A percentile compares a stretch with the other conserved stretches of the same genome.
Conservation (phyloP, 2,888 invertebrate genomes). For the Hyalella azteca region DNA sequence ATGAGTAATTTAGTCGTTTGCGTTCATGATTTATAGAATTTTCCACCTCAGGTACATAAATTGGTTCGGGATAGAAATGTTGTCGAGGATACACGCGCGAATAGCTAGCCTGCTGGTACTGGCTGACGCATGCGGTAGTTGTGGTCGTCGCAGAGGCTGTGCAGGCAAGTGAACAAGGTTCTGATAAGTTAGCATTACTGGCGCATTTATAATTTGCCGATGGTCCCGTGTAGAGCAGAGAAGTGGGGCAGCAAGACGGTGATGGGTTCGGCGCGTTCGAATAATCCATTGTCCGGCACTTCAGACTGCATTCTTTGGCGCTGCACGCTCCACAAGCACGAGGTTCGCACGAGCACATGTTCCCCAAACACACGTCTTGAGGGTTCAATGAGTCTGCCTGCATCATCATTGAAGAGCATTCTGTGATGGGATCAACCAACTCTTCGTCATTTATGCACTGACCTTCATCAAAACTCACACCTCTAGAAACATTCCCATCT, state of each 20-base stretch:
- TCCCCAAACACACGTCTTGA: no score
- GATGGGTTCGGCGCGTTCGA: no score
- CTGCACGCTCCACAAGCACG: no score
- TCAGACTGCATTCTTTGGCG: no score
- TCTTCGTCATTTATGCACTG: constrained; percentile 8
- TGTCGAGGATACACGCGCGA: not conserved
- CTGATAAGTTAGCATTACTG: no score
- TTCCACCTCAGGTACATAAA: no score
- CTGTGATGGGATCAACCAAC: not conserved
- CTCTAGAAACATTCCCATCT: not conserved
- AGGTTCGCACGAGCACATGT: no score
- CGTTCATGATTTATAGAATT: no score
- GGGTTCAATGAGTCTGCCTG: no score
- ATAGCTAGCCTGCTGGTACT: not conserved
- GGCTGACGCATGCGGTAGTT: not conserved
- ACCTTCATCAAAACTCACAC: not conserved
- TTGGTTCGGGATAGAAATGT: not conserved
- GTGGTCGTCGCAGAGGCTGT: not conserved
- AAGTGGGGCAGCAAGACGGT: not conserved
- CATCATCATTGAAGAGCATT: no score
- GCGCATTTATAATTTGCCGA: not conserved
- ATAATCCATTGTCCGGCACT: no score
- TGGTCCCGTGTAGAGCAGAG: constrained; percentile 4
- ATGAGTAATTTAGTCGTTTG: no score
- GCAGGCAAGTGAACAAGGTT: not conserved